These are phyloP conservation scores for Pseudolaguvia tuberculata DNA, from an alignment of 2,113 vertebrate species.

Conservation along the genomic window DNA sequence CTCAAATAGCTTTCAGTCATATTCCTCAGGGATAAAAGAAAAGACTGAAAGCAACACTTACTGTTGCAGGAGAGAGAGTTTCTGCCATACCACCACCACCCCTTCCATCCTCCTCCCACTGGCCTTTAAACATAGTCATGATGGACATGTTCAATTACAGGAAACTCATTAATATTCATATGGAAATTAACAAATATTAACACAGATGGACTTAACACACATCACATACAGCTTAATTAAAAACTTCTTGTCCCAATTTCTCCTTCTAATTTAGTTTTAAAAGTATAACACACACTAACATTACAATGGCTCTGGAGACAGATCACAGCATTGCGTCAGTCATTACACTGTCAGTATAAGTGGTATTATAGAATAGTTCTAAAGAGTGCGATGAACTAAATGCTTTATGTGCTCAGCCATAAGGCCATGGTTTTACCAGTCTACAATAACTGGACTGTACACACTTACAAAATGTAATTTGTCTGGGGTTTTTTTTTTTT, in stretches of 20 bases:
- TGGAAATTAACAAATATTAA: conserved; percentile 45
- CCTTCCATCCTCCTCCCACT: no score
- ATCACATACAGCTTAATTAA: conserved; percentile 22
- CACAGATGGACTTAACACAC: conserved; percentile 43
- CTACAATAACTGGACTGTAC: no score
- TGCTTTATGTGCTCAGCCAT: no score
- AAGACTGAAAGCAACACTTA: conserved; percentile 28
- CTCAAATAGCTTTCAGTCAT: conserved; percentile 42
- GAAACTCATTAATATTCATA: conserved; percentile 50
- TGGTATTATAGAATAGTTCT: background rate
- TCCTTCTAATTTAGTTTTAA: conserved; percentile 22
- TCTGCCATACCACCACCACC: conserved; percentile 37
- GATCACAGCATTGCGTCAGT: background rate
- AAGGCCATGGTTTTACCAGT: no score
- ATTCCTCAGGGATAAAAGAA: conserved; percentile 41
- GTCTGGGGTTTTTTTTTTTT: no score
- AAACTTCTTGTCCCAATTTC: conserved; percentile 24
- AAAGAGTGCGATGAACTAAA: no score
- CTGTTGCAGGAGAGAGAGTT: conserved; percentile 16
- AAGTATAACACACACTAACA: background rate
- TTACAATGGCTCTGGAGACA: background rate
- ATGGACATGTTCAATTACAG: conserved; percentile 48
- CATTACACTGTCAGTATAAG: background rate
- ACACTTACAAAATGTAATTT: no score
- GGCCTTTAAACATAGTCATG: conserved; percentile 45